A percentile compares a stretch with the other conserved stretches of the same genome.
phyloP scores from a whole-genome alignment of 2,113 vertebrate genomes.

The Lycocorax pyrrhopterus region DNA sequence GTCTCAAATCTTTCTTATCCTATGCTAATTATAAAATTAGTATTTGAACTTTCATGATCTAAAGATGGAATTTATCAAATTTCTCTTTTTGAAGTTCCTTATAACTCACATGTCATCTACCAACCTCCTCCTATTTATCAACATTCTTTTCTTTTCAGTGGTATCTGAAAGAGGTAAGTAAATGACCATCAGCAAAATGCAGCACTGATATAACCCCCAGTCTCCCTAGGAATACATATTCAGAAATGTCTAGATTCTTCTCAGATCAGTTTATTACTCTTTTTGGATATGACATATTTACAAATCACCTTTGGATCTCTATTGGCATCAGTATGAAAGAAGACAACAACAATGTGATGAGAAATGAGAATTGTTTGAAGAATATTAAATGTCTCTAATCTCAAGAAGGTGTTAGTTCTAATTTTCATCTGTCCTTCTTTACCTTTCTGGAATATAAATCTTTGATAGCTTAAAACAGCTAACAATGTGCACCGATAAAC shows the following conservation, averaged over 20 bases:
- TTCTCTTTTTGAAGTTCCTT: not conserved
- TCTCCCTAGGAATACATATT: not conserved
- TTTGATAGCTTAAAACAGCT: not conserved
- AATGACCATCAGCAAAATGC: not conserved
- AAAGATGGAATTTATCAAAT: not conserved
- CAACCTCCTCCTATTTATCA: not conserved
- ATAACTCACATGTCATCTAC: not conserved
- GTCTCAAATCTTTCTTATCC: not conserved
- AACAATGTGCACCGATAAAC: not conserved
- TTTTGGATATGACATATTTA: not conserved
- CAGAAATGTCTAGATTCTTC: not conserved
- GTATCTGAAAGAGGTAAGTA: not conserved
- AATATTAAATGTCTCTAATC: not conserved
- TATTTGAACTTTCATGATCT: not conserved
- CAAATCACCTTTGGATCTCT: not conserved
- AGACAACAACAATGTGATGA: not conserved
- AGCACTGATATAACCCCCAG: not conserved
- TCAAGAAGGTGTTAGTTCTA: not conserved
- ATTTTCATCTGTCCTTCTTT: not conserved
- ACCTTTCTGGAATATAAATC: not conserved
- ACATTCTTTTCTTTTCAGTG: not conserved
- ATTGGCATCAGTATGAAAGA: not conserved
- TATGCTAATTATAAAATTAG: not conserved
- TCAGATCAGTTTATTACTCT: not conserved
- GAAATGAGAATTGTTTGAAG: not conserved